These are phyloP conservation scores for Caenorhabditis panamensis DNA, from an alignment of 2,888 invertebrate species.

Conservation along the genomic window DNA sequence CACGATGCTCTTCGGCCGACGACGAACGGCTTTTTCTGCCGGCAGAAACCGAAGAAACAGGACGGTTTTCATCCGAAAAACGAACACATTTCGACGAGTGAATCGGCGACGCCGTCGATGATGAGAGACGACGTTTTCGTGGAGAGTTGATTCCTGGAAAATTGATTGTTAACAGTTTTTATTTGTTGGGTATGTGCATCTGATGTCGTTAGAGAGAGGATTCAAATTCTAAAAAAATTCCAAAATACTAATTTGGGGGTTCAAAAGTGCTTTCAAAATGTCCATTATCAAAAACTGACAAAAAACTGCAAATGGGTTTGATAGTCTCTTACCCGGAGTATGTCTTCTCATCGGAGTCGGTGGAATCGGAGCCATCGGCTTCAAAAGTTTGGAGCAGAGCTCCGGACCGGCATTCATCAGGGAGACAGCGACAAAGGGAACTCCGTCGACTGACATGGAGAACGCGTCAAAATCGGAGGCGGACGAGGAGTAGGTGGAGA, in stretches of 20 bases:
- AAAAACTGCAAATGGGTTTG: too few relatives aligned
- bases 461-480: conserved; percentile 35
- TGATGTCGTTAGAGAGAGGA: too few relatives aligned
- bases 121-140: conserved; percentile 16
- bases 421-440: conserved; percentile 57
- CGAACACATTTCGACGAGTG: conserved; percentile 14
- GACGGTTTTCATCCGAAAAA: conserved; percentile 12
- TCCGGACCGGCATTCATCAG: conserved; percentile 33
- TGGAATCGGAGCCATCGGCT: neutral
- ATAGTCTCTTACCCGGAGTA: conserved; percentile 11
- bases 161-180: neutral
- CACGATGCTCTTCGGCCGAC: neutral
- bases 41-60: neutral
- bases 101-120: neutral
- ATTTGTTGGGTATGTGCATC: too few relatives aligned
- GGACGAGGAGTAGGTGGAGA: neutral
- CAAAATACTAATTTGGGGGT: too few relatives aligned
- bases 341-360: conserved; percentile 33
- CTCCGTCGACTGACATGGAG: conserved; percentile 33
- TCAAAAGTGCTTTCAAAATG: too few relatives aligned
- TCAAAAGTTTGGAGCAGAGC: conserved; percentile 9
- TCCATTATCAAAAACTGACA: too few relatives aligned
- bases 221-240: too few relatives aligned
- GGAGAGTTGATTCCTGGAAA: conserved; percentile 25
- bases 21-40: neutral